Evolutionary conservation across 2,888 invertebrate species (phyloP).

Genomic region (Cheilosia variabilis): DNA sequence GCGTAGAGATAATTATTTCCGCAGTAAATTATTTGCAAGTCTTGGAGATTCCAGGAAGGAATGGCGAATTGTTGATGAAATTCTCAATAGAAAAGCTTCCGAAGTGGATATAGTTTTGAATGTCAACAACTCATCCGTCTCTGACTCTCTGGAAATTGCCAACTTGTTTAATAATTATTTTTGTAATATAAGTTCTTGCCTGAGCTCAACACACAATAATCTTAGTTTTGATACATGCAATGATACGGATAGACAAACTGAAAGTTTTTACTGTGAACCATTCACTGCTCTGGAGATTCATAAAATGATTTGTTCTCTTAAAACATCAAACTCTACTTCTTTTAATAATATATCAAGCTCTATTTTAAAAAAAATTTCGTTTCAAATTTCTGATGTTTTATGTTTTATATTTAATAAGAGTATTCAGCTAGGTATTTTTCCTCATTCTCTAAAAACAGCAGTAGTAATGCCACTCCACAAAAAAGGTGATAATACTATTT

Average conservation of each 20-base stretch:
- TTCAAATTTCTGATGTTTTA: too few relatives aligned
- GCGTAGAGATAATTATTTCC: not conserved
- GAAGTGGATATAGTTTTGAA: not conserved
- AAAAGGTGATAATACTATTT: not conserved
- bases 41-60: not conserved
- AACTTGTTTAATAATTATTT: not conserved
- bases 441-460: not conserved
- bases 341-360: not conserved
- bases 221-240: not conserved
- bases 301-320: slow-evolving; percentile 1
- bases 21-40: not conserved
- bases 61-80: not conserved
- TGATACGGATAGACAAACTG: not conserved
- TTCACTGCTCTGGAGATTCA: too few relatives aligned
- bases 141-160: too few relatives aligned
- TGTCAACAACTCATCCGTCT: not conserved
- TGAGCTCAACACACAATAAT: not conserved
- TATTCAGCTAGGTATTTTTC: slow-evolving; percentile 6
- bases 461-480: not conserved
- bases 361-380: too few relatives aligned
- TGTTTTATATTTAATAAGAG: not conserved
- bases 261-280: too few relatives aligned
- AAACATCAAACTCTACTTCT: not conserved
- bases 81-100: not conserved
- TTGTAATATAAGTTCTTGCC: not conserved